Evolutionary conservation across 2,888 invertebrate species (phyloP), one percentile per base, ranked within the genome.

Genomic region (Dynastes grantii): DNA sequence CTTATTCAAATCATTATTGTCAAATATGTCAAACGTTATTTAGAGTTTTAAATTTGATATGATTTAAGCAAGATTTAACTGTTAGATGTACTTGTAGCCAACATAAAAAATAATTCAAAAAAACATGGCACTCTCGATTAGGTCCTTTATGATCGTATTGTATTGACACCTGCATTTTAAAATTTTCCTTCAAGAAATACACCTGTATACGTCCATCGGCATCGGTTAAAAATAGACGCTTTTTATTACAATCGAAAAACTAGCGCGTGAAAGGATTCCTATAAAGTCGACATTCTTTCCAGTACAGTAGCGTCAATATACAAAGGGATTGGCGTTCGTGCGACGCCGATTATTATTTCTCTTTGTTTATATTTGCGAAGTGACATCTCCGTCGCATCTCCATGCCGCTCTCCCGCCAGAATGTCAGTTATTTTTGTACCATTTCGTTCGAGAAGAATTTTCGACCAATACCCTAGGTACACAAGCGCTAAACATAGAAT

Each of bases 351-450:
- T 40, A 61, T 75, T 61, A 45, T 75, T 73, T 61, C 11, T 58
- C 32, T 61, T 58, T 75, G 61, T 75, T 75, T 75, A 75, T 45
- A 11, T 73, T 73, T 58, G 73, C 73, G n/a, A 73, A 16, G 40
- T 71, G 71, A 71, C 55, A 70, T 70, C 55, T 70, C 8, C 32
- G 45, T 16, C 29, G 32, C 53, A 16, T 49, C 29, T 53, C n/a
- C 55, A 6, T 27, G 40, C 55, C n/a, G 16, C 55, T 55, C n/a
- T 29, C 68, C 4, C 71, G n/a, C 22, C 27, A 53, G 4, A 22
- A 9, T 51, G 13, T 55, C 55, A 8, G 55, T 37, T 55, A 58
- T 58, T 53, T 37, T 16, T 58, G 55, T 29, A 58, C n/a, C 13
- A 29, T 40, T 58, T 58, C 16, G 58, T 49, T 45, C 51, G 9